A percentile compares a stretch with the other conserved stretches of the same genome.
phyloP scores from a whole-genome alignment of 2,113 vertebrate genomes.

The Leucopsar rothschildi region DNA sequence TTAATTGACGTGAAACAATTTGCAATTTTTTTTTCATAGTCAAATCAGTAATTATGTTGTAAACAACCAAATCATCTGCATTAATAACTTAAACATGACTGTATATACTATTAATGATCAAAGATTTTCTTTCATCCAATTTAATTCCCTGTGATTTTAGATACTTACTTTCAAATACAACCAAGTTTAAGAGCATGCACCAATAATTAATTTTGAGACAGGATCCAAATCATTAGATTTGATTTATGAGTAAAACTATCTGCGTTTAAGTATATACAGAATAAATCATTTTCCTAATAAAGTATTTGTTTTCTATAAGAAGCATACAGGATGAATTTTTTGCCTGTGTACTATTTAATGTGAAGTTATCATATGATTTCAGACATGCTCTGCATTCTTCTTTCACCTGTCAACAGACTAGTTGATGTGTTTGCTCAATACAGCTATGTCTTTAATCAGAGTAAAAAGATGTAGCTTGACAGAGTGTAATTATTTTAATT shows the following conservation, averaged over 20 bases:
- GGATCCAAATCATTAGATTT: constrained; percentile 10
- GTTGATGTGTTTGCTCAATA: neutral
- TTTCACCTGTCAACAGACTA: neutral
- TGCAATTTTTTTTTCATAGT: neutral
- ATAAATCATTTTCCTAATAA: neutral
- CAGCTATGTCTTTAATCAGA: neutral
- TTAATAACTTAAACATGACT: constrained; percentile 12
- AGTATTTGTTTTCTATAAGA: neutral
- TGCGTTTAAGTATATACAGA: neutral
- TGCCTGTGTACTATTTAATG: neutral
- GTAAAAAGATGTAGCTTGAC: neutral
- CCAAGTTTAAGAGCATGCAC: neutral
- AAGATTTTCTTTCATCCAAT: constrained; percentile 3
- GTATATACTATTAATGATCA: constrained; percentile 6
- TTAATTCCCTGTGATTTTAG: constrained; percentile 2
- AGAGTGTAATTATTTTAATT: constrained; percentile 15
- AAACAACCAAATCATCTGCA: constrained; percentile 26
- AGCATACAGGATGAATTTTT: neutral
- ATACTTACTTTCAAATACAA: neutral
- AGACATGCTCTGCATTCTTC: neutral
- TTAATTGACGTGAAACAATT: constrained; percentile 15
- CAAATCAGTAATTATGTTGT: constrained; percentile 7
- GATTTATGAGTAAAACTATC: neutral
- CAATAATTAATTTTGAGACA: constrained; percentile 2
- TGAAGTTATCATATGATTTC: neutral